Evolutionary conservation across 2,797 vertebrate species (phyloP).

Genomic region (Orestias chungarensis): DNA sequence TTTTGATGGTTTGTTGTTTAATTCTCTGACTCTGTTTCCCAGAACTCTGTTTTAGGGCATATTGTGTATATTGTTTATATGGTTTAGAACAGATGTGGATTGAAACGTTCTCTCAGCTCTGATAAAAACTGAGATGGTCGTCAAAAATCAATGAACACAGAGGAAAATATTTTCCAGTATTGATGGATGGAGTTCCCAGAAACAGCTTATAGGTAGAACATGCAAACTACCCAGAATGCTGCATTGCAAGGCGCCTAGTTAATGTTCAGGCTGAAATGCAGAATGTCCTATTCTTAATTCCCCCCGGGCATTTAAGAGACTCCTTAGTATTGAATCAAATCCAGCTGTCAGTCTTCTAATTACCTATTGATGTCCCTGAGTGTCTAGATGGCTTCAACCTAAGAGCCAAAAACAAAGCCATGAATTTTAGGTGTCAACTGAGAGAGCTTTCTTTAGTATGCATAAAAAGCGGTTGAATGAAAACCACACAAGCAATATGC

Average conservation of each 20-base stretch:
- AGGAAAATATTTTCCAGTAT: no score
- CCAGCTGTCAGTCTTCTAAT: constrained; percentile 37
- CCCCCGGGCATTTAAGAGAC: constrained; percentile 9
- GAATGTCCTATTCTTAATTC: constrained; percentile 20
- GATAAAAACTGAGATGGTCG: no score
- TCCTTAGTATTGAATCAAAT: constrained; percentile 26
- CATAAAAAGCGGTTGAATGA: constrained; percentile 7
- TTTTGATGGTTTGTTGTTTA: no score
- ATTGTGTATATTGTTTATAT: no score
- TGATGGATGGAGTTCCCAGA: no score
- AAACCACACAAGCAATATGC: constrained; percentile 3
- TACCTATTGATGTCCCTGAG: constrained; percentile 39
- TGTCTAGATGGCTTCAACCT: constrained; percentile 26
- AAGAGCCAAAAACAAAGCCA: constrained; percentile 24
- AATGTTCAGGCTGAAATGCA: background rate
- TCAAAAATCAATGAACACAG: no score
- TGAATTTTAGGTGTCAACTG: constrained; percentile 29
- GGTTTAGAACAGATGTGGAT: no score
- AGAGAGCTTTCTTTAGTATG: constrained; percentile 32
- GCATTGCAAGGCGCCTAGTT: background rate
- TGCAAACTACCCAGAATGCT: no score
- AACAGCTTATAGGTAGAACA: no score
- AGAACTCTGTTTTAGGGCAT: no score
- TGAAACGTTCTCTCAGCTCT: no score
- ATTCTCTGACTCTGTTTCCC: no score